Conservation (phyloP, 1,140 invertebrate species). For the Caligus rogercresseyi region DNA sequence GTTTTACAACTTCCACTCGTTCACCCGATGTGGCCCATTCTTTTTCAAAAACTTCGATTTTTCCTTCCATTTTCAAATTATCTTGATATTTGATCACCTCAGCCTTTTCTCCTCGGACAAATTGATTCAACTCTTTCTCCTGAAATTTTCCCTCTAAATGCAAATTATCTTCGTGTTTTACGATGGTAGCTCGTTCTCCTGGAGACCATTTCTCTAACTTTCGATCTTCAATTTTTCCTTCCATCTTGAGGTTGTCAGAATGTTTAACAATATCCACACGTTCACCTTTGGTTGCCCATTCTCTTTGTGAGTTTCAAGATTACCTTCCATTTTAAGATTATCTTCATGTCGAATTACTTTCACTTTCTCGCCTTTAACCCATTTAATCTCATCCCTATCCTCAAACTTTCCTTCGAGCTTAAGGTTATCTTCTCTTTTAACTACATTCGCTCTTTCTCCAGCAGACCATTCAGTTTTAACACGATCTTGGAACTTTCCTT, state of each 20-base stretch:
- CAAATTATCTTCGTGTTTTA: not conserved
- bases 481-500: slow-evolving; percentile 40
- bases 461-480: slow-evolving; percentile 27
- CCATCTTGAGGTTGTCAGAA: slow-evolving; percentile 28
- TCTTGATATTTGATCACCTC: slow-evolving; percentile 33
- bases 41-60: slow-evolving; percentile 26
- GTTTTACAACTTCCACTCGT: slow-evolving; percentile 27
- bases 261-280: slow-evolving; percentile 27
- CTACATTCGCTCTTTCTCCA: slow-evolving; percentile 21
- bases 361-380: slow-evolving; percentile 17
- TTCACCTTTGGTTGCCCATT: slow-evolving; percentile 27
- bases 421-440: slow-evolving; percentile 26
- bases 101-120: slow-evolving; percentile 28
- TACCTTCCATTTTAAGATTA: slow-evolving; percentile 29
- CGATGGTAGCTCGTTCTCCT: slow-evolving; percentile 24
- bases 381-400: slow-evolving; percentile 18
- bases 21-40: slow-evolving; percentile 31
- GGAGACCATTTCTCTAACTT: slow-evolving; percentile 28
- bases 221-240: slow-evolving; percentile 31
- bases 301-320: slow-evolving; percentile 28
- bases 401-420: slow-evolving; percentile 25
- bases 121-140: slow-evolving; percentile 27
- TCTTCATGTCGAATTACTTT: slow-evolving; percentile 24
- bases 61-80: slow-evolving; percentile 31
- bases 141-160: slow-evolving; percentile 13